A percentile compares a stretch with the other conserved stretches of the same genome.
Conservation (phyloP, 2,113 vertebrate species). For the Equus przewalskii region DNA sequence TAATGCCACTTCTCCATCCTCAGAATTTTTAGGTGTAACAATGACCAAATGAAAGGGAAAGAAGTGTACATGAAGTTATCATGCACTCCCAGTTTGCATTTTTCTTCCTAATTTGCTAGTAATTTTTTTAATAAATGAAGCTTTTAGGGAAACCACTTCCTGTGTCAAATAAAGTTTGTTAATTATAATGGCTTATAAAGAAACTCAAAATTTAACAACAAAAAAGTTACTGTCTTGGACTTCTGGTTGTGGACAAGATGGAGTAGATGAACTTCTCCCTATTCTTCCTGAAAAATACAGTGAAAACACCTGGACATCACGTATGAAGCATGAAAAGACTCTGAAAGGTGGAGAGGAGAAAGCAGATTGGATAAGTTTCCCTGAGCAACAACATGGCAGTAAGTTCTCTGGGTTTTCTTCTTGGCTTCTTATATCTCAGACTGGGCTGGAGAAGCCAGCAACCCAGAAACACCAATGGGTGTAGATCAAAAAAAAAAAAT, state of each 20-base stretch:
- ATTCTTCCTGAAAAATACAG: not conserved
- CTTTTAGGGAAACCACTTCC: conserved; percentile 87
- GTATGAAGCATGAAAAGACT: not conserved
- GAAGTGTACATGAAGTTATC: not conserved
- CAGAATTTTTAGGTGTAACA: not conserved
- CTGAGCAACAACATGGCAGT: not conserved
- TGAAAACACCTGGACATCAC: not conserved
- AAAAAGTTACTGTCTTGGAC: not conserved
- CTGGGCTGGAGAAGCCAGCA: not conserved
- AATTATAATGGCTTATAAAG: conserved; percentile 78
- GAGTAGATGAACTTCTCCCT: not conserved
- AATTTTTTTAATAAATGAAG: conserved; percentile 75
- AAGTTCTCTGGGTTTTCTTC: not conserved
- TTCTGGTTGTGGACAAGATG: not conserved
- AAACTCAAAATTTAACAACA: conserved; percentile 76
- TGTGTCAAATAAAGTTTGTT: conserved; percentile 77
- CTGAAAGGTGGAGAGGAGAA: not conserved
- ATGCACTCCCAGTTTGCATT: not conserved
- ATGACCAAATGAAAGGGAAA: not conserved
- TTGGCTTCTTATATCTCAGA: not conserved
- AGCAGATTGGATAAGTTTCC: not conserved
- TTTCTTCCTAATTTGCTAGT: not conserved
- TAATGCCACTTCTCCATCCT: not conserved
- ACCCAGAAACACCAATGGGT: not conserved
- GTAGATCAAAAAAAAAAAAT: not conserved